Conservation (phyloP, 1,140 invertebrate genomes). For the Potamilus streckersoni region DNA sequence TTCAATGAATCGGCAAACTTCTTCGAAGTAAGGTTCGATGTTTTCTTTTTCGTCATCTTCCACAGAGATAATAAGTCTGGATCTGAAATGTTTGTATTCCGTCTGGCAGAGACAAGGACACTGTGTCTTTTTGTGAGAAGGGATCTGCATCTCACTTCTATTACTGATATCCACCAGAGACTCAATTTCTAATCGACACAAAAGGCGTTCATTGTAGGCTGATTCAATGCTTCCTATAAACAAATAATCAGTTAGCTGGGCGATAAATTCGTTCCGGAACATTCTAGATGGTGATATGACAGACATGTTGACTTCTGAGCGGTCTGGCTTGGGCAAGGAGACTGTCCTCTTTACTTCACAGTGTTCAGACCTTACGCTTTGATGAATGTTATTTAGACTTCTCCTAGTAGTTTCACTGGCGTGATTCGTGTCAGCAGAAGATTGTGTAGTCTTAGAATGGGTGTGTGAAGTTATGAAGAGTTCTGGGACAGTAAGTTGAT, state of each 20-base stretch:
- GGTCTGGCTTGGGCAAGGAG: conserved; percentile 6
- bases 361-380: conserved; percentile 9
- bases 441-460: conserved; percentile 22
- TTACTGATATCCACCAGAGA: conserved; percentile 60
- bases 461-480: conserved; percentile 49
- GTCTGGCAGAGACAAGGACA: conserved; percentile 57
- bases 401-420: conserved; percentile 13
- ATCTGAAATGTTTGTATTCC: conserved; percentile 51
- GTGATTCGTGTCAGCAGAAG: neutral
- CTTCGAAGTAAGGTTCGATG: conserved; percentile 57
- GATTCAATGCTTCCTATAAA: conserved; percentile 56
- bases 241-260: conserved; percentile 51
- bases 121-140: conserved; percentile 43
- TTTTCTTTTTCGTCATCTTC: conserved; percentile 56
- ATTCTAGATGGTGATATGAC: conserved; percentile 33
- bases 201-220: conserved; percentile 54
- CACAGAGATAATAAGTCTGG: conserved; percentile 53
- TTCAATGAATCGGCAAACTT: conserved; percentile 62
- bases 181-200: conserved; percentile 57
- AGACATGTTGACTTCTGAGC: conserved; percentile 20
- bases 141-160: conserved; percentile 37
- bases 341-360: conserved; percentile 1
- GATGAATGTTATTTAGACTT: conserved; percentile 23
- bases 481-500: conserved; percentile 24
- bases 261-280: conserved; percentile 44